Evolutionary conservation across 2,888 invertebrate genomes (phyloP), one percentile per base, ranked within the genome.

Genomic region (Acleris emargana): DNA sequence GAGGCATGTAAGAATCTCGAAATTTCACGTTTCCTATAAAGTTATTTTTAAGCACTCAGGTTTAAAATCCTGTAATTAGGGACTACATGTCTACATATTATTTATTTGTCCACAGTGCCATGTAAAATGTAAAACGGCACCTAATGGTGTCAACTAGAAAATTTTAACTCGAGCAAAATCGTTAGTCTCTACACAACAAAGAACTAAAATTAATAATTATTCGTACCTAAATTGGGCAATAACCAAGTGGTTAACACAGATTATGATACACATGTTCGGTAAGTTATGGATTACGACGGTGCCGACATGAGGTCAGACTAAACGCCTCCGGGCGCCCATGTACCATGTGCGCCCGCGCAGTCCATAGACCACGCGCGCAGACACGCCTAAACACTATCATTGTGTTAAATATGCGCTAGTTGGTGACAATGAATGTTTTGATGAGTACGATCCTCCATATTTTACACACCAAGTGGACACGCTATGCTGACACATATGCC

Each of bases 231-330:
- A 64, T 59, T 54, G 28, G 50, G 54, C 20, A 59, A 64, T 42
- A 20, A 57, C 50, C 22, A 16, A 69, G 55, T 62, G 58, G 67
- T 74, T 72, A 75, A 73, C 74, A 73, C 64, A 69, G 77, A 80
- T 80, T 80, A 59, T 55, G 25, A 11, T 57, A 25, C 77, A 78
- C 71, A 75, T 78, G 78, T 71, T 18, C 49, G 7, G 71, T 74
- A 73, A 75, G 73, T 68, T 75, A 68, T 69, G 72, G 68, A 72
- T 73, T 67, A 53, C 64, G 69, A 71, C 68, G 74, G 73, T 72
- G 76, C 71, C 71, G 64, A 55, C 53, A 68, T 62, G 58, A 68
- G 61, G 60, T 68, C 69, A 61, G 58, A 67, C 53, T 49, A 53
- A 50, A 66, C 51, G 53, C 58, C 53, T 38, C 20, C 42, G 17